These are phyloP conservation scores for Pandion haliaetus DNA, from an alignment of 2,113 vertebrate species.

Conservation along the genomic window DNA sequence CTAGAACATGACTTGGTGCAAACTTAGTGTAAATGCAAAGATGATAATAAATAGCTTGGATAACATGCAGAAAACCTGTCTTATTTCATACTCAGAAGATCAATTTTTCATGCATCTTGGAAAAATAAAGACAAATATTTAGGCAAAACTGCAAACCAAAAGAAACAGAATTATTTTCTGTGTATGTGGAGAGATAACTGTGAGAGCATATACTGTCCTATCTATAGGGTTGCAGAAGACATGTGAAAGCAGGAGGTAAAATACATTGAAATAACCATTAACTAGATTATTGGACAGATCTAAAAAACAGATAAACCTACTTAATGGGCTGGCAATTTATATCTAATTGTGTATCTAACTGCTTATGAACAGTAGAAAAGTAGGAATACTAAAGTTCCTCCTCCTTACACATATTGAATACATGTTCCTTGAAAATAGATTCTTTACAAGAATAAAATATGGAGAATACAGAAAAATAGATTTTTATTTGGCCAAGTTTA, in stretches of 20 bases:
- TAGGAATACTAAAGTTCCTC: not conserved
- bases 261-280: not conserved
- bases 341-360: not conserved
- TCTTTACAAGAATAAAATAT: not conserved
- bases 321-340: not conserved
- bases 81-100: conserved; percentile 6
- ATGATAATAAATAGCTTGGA: not conserved
- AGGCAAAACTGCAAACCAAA: not conserved
- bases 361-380: not conserved
- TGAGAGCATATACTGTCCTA: not conserved
- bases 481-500: not conserved
- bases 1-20: not conserved
- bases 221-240: not conserved
- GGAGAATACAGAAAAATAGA: not conserved
- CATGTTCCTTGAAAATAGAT: not conserved
- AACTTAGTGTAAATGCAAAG: not conserved
- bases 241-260: not conserved
- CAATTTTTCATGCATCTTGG: not conserved
- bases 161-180: conserved; percentile 8
- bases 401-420: not conserved
- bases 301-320: not conserved
- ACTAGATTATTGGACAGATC: not conserved
- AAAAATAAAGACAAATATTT: conserved; percentile 34
- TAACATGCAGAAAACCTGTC: not conserved
- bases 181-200: not conserved